A percentile compares a stretch with the other conserved stretches of the same genome.
These are phyloP conservation scores for Brachyptera putata DNA, from an alignment of 2,888 invertebrate species.

Conservation along the genomic window DNA sequence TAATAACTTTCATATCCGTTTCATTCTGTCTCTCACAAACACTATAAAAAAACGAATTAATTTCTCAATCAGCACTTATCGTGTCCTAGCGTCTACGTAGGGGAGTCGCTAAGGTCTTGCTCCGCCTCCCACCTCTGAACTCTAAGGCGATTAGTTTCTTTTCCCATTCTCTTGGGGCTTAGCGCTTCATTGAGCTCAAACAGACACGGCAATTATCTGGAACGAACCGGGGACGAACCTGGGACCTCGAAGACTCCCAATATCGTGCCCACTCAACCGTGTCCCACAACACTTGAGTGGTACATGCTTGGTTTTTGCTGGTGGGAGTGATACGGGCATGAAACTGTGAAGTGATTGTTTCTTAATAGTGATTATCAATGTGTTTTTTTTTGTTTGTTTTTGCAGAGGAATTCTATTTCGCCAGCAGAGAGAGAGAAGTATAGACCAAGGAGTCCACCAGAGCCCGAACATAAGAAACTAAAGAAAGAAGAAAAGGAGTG, in stretches of 20 bases:
- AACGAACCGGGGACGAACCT: conserved; percentile 16
- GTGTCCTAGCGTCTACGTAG: no score
- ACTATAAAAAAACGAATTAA: no score
- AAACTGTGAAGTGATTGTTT: background rate
- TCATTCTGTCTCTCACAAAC: no score
- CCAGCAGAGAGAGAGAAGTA: conserved; percentile 80
- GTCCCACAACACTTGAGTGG: no score
- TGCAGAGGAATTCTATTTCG: conserved; percentile 79
- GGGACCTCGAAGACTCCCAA: background rate
- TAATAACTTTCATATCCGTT: no score
- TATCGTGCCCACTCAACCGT: no score
- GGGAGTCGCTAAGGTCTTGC: no score
- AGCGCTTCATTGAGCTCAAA: conserved; percentile 23
- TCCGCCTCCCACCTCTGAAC: background rate
- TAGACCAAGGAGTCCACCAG: conserved; percentile 72
- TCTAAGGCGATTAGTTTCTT: background rate
- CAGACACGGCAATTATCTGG: conserved; percentile 24
- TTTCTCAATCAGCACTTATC: no score
- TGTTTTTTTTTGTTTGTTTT: conserved; percentile 37
- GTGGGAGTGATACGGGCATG: no score
- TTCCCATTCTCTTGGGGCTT: background rate
- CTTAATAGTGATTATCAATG: background rate
- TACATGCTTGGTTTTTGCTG: no score
- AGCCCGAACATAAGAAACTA: conserved; percentile 67
- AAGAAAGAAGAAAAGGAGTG: conserved; percentile 74